A percentile compares a stretch with the other conserved stretches of the same genome.
phyloP scores from a whole-genome alignment of 2,797 vertebrate genomes.

The Gymnoscopelus microlampas region DNA sequence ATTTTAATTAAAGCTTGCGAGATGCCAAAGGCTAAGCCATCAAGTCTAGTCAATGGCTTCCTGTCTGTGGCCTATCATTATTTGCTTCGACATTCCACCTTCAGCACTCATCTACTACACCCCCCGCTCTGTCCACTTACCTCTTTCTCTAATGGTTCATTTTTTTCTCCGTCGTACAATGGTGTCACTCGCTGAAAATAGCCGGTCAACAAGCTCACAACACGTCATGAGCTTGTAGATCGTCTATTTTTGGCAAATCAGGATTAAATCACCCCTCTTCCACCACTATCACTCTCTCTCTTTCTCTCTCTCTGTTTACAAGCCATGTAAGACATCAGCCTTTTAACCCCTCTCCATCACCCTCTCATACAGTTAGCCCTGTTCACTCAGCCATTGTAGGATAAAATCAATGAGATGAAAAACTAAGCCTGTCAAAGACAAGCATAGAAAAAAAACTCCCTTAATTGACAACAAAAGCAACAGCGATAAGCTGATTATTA shows the following conservation, averaged over 20 bases:
- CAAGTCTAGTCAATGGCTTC: slow-evolving; percentile 41
- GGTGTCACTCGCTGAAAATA: too few species aligned
- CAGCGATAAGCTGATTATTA: slow-evolving; percentile 43
- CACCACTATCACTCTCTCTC: background rate
- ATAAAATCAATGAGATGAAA: slow-evolving; percentile 1
- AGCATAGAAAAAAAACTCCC: background rate
- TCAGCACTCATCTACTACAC: background rate
- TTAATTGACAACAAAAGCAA: slow-evolving; percentile 23
- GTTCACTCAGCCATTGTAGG: background rate
- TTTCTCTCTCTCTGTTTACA: slow-evolving; percentile 1
- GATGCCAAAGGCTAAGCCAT: slow-evolving; percentile 71
- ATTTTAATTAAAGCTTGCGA: slow-evolving; percentile 77
- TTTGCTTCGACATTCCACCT: slow-evolving; percentile 62
- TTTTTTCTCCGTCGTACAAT: background rate
- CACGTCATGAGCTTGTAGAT: too few species aligned
- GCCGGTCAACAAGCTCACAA: too few species aligned
- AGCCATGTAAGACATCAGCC: background rate
- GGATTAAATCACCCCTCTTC: too few species aligned
- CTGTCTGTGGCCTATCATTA: slow-evolving; percentile 58
- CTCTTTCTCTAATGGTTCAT: background rate
- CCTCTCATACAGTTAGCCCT: background rate
- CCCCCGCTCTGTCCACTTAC: background rate
- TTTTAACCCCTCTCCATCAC: background rate
- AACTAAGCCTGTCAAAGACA: slow-evolving; percentile 3
- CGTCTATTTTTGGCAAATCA: too few species aligned